Evolutionary conservation across 2,797 vertebrate genomes (phyloP), one percentile per base, ranked within the genome.

Genomic region (Cyclopterus lumpus): DNA sequence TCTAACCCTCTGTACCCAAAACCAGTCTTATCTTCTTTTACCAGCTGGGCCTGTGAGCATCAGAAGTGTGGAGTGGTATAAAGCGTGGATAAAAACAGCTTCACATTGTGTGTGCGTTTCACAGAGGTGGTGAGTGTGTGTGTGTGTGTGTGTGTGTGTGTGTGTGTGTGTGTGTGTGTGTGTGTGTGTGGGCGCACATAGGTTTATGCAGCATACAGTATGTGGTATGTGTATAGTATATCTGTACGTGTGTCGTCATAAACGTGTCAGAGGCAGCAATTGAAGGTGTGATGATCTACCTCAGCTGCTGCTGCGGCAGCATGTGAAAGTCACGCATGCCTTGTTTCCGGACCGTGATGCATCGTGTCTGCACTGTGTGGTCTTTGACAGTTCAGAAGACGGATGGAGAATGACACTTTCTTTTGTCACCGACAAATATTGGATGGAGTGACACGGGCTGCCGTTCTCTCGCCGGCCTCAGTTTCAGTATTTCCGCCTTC

Each of bases 21-120:
- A 71, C 49, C 65, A 3, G 79, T 77, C 88, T 93, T 91, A 93
- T 93, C 91, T 85, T 78, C 40, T 40, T 79, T 80, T 85, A 68
- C 86, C 92, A 92, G 89, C 89, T 80, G 83, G 82, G 84, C 81
- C 54, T 77, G 58, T 48, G 55, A 75, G 77, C 81, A 84, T 85
- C 86, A 83, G 36, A 83, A 73, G 71, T 87, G 69, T 55, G 77
- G 71, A 83, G 79, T 73, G 61, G 58, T 78, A 71, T 71, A 75
- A 83, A 81, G 77, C 73, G 51, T 55, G 63, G 71, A 72, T 75
- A 34, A 75, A 67, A 67, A 30, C 73, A 57, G 58, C 79, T 80
- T 81, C 62, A 51, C 30, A 82, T 64, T 79, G 58, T 36, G 44
- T 81, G 66, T 72, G 63, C 18, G 46, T 67, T 65, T 46, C 6